Evolutionary conservation across 1,140 invertebrate genomes (phyloP).

Genomic region (Acyrthosiphon pisum): DNA sequence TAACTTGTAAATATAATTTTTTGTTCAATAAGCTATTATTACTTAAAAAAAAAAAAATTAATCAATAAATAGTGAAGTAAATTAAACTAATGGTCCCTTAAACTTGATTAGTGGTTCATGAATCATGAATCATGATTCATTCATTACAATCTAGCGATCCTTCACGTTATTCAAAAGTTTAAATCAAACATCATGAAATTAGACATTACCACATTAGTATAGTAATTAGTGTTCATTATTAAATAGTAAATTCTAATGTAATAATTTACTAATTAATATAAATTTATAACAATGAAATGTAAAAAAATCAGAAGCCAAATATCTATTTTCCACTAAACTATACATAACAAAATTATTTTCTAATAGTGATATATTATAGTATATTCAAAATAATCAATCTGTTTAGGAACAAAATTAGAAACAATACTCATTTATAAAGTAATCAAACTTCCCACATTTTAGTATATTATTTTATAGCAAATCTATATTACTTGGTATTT

Average conservation of each 20-base stretch:
- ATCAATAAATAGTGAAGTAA: not conserved
- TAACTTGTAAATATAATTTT: too few species aligned
- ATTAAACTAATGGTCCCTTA: not conserved
- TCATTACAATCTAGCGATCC: too few species aligned
- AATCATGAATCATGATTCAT: too few species aligned
- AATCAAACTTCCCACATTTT: not conserved
- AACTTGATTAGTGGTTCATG: too few species aligned
- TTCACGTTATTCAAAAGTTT: too few species aligned
- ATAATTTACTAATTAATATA: not conserved
- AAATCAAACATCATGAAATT: too few species aligned
- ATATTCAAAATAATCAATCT: not conserved
- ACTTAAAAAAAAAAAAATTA: too few species aligned
- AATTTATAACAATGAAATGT: not conserved
- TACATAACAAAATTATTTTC: not conserved
- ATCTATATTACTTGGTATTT: too few species aligned
- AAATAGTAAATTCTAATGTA: not conserved
- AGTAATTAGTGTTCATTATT: not conserved
- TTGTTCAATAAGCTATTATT: too few species aligned
- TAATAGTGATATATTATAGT: not conserved
- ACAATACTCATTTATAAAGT: not conserved
- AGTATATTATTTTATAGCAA: too few species aligned
- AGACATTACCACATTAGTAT: not conserved
- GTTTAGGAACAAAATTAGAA: not conserved
- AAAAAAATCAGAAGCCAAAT: not conserved
- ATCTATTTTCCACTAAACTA: not conserved